phyloP scores from a whole-genome alignment of 2,797 vertebrate genomes.

The Sebastes vulpes region DNA sequence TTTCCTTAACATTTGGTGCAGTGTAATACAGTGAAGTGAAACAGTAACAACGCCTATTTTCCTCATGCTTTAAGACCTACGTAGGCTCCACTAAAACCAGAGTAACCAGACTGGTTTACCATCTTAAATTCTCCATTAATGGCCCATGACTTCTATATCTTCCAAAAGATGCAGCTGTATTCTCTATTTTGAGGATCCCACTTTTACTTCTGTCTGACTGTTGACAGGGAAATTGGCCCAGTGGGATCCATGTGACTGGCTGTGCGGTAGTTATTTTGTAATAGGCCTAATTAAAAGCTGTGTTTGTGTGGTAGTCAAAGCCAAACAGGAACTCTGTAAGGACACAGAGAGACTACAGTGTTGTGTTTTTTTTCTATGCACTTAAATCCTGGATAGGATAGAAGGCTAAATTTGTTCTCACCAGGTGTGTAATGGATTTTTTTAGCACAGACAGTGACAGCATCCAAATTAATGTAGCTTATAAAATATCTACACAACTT shows the following conservation, averaged over 20 bases:
- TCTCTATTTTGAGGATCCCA: constrained; percentile 9
- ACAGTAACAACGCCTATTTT: neutral
- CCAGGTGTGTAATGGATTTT: constrained; percentile 2
- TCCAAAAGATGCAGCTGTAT: constrained; percentile 11
- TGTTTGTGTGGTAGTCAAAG: constrained; percentile 22
- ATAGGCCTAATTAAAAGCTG: constrained; percentile 45
- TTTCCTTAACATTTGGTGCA: constrained; percentile 13
- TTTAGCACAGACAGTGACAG: neutral
- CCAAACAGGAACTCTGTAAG: constrained; percentile 1
- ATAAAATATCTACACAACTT: neutral
- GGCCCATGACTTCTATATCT: constrained; percentile 42
- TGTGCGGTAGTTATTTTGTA: constrained; percentile 64
- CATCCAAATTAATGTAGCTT: neutral
- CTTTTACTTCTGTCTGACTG: constrained; percentile 11
- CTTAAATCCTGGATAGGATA: neutral
- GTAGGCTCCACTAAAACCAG: neutral
- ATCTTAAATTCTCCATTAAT: constrained; percentile 22
- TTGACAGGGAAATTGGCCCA: constrained; percentile 34
- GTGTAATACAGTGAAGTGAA: constrained; percentile 1
- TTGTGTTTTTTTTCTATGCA: neutral
- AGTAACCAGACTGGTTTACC: constrained; percentile 6
- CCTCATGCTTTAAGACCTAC: neutral
- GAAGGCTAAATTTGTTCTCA: constrained; percentile 5
- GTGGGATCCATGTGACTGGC: constrained; percentile 68
- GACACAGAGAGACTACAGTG: neutral